Base-by-base conservation (phyloP, 2,113 vertebrate genomes). In the Onychostoma macrolepis region DNA sequence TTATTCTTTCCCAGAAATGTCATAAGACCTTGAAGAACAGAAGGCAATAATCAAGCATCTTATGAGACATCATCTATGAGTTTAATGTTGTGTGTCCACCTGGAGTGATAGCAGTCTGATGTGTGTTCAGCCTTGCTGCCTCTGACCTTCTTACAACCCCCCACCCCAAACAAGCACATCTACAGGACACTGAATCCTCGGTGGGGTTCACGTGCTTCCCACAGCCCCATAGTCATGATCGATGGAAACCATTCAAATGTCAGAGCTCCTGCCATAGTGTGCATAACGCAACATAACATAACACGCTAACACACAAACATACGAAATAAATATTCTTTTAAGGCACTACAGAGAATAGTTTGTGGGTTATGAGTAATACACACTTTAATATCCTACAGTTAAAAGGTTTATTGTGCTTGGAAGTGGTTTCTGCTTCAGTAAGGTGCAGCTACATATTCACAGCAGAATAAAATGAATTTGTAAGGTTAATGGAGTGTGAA, bases 21-120 rank as follows among this genome's bases (percentile, higher is more conserved):
- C 50, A 6, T 12, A n/a, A 50, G 50, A n/a, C 38, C 61, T 19
- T 83, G 26, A 11, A 19, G 58, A 5, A 65, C 56, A 17, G n/a
- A 71, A 71, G 56, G 26, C 43, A 79, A 26, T 43, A 80, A 56
- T 53, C 28, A 69, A 83, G 43, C 10, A 13, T 83, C 86, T 91
- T 78, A 77, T 48, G 84, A 76, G 41, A 76, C 48, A 19, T 63
- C 65, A 76, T 58, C 65, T n/a, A 41, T 38, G 26, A 4, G 79
- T 61, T 86, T 85, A 90, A 88, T 89, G 80, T 87, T 87, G 80
- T 81, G 65, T 75, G 63, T 82, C 75, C 41, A 43, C 58, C 79
- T 78, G 67, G n/a, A 87, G 74, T 38, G 63, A 84, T 78, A 48
- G 30, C 53, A 69, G 45, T 17, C 63, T 43, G 45, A 74, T 56